These are phyloP conservation scores for Anthoptus insignis DNA, from an alignment of 2,888 invertebrate species.

Conservation along the genomic window DNA sequence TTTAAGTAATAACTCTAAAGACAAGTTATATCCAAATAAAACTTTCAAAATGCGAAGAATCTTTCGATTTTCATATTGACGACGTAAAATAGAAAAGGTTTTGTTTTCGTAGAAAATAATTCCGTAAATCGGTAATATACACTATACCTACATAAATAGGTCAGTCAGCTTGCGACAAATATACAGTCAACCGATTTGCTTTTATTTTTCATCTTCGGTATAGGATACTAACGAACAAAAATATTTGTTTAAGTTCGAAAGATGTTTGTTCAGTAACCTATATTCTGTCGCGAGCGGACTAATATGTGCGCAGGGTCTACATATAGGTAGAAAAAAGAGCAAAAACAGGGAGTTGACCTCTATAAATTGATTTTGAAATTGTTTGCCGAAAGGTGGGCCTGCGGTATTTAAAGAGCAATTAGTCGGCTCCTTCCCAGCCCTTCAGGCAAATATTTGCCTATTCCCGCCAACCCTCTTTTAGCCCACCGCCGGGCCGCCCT, in stretches of 20 bases:
- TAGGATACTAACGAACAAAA: conserved; percentile 43
- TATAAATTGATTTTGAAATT: conserved; percentile 81
- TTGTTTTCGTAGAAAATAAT: background rate
- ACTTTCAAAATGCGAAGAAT: too few species aligned
- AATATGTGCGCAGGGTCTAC: conserved; percentile 49
- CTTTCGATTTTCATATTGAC: too few species aligned
- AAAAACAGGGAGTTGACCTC: conserved; percentile 68
- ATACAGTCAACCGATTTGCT: conserved; percentile 11
- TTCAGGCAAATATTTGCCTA: conserved; percentile 81
- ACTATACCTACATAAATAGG: background rate
- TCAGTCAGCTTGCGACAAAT: background rate
- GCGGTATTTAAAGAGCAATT: conserved; percentile 86
- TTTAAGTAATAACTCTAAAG: too few species aligned
- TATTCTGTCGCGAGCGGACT: conserved; percentile 55
- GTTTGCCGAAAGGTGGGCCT: conserved; percentile 78
- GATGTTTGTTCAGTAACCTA: conserved; percentile 71
- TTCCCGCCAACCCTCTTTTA: conserved; percentile 84
- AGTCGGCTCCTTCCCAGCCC: conserved; percentile 82
- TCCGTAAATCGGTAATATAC: background rate
- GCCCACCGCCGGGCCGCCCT: conserved; percentile 75
- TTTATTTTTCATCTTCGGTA: conserved; percentile 22
- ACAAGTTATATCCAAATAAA: too few species aligned
- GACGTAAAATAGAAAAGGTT: too few species aligned
- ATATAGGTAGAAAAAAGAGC: conserved; percentile 59
- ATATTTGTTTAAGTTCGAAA: conserved; percentile 62